Evolutionary conservation across 2,888 invertebrate species (phyloP).

Genomic region (Pristionchus exspectatus): DNA sequence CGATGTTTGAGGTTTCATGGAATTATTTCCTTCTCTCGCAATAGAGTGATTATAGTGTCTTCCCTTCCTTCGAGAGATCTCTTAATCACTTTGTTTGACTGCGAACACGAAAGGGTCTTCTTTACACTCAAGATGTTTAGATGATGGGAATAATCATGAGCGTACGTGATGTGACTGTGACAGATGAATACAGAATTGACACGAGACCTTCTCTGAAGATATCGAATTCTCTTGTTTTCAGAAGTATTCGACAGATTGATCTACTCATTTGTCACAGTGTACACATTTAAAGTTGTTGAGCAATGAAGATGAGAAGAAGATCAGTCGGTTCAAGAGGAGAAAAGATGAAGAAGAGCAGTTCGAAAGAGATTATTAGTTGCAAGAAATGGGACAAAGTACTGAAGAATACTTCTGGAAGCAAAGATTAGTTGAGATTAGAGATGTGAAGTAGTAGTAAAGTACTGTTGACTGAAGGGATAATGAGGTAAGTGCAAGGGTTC

Average conservation of each 20-base stretch:
- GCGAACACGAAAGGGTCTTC: background rate
- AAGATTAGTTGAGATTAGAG: background rate
- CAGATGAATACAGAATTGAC: background rate
- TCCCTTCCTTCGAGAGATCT: conserved; percentile 6
- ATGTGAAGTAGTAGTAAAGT: background rate
- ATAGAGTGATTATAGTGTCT: background rate
- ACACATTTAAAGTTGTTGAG: background rate
- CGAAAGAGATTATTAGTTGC: background rate
- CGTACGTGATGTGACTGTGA: background rate
- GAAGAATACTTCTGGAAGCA: conserved; percentile 27
- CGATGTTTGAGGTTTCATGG: conserved; percentile 16
- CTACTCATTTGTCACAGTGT: conserved; percentile 6
- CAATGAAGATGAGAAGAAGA: conserved; percentile 6
- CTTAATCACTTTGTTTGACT: conserved; percentile 16
- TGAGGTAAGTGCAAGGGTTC: conserved; percentile 14
- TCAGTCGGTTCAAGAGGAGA: background rate
- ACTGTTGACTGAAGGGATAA: background rate
- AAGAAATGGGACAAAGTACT: background rate
- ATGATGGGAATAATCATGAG: background rate
- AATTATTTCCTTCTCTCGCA: background rate
- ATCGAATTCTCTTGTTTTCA: background rate
- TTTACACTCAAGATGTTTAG: background rate
- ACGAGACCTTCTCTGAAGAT: background rate
- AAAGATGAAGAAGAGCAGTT: background rate
- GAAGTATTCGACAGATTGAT: background rate